A percentile compares a stretch with the other conserved stretches of the same genome.
Conservation (phyloP, 2,797 vertebrate genomes). For the Xenops minutus region DNA sequence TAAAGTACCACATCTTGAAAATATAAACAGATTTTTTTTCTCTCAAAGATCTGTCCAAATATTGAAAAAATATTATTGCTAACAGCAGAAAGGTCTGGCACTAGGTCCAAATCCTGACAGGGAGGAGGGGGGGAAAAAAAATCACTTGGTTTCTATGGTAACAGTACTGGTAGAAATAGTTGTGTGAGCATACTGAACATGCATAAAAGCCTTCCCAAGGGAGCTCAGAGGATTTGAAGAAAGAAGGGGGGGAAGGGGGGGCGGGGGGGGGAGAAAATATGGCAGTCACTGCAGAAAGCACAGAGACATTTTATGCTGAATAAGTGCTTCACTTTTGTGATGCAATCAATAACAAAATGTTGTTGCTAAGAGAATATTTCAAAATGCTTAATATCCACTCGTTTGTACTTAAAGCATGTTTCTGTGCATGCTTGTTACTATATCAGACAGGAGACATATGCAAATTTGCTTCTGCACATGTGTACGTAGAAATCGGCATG, state of each 20-base stretch:
- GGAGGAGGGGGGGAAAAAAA: not conserved
- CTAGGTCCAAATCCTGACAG: slow-evolving; percentile 58
- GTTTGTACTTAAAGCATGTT: not conserved
- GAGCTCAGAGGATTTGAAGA: slow-evolving; percentile 69
- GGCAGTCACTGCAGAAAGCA: slow-evolving; percentile 32
- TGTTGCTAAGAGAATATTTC: not conserved
- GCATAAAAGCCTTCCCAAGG: slow-evolving; percentile 78
- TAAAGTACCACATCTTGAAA: slow-evolving; percentile 3
- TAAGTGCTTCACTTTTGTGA: slow-evolving; percentile 54
- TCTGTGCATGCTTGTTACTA: not conserved
- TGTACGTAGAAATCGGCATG: not conserved
- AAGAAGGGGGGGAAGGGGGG: not conserved
- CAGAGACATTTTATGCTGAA: slow-evolving; percentile 61
- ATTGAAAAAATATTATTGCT: slow-evolving; percentile 70
- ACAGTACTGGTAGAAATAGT: slow-evolving; percentile 76
- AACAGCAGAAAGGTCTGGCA: slow-evolving; percentile 71
- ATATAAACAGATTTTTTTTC: slow-evolving; percentile 59
- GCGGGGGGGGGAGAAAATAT: not conserved
- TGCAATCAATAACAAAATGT: not conserved
- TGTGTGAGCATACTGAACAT: slow-evolving; percentile 77
- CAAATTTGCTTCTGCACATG: not conserved
- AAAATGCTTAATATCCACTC: not conserved
- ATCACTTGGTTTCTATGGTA: slow-evolving; percentile 79
- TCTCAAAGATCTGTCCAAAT: slow-evolving; percentile 68
- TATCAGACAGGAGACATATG: not conserved